Evolutionary conservation across 2,888 invertebrate species (phyloP), one percentile per base, ranked within the genome.

Genomic region (Heliconius charithonia): DNA sequence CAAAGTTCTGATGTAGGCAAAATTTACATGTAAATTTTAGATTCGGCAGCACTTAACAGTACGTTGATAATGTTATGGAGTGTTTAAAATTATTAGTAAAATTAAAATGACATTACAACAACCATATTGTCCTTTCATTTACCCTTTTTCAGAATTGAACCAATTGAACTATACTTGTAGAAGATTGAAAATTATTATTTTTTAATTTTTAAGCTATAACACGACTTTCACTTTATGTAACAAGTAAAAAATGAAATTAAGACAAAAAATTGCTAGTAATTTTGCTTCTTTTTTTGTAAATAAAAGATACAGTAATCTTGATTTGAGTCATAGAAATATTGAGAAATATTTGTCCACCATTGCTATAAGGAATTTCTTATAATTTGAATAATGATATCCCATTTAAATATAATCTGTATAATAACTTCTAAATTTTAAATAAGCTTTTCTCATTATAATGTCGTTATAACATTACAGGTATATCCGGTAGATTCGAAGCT

Each of bases 401-500:
- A 59, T n/a, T 59, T 1, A 59, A 59, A n/a, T 59, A 59, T n/a
- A 59, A 59, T 59, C 19, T 22, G 10, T n/a, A 22, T n/a, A 59
- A 59, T 59, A n/a, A 59, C n/a, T 59, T n/a, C 12, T 59, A 12
- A 59, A 59, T n/a, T n/a, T 59, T n/a, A n/a, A 59, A n/a, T 12
- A 59, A 59, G 10, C 59, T 59, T 10, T 59, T 59, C 59, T 59
- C n/a, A 59, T 59, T n/a, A 10, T 59, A 59, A n/a, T 59, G 59
- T n/a, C n/a, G n/a, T 59, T 22, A 59, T 59, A 59, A 41, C 19
- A 25, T 69, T 69, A 25, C 89, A 92, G 92, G 84, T 41, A 87
- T 87, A 77, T 79, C 88, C 37, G 85, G 96, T 86, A 96, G 97
- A 51, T 96, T 96, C 84, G 97, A 96, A 80, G 95, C 95, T 32